Percentiles rank a stretch among this genome's conserved stretches.
Evolutionary conservation across 2,888 invertebrate genomes (phyloP).

Genomic region (Lasioglossum leucozonium): DNA sequence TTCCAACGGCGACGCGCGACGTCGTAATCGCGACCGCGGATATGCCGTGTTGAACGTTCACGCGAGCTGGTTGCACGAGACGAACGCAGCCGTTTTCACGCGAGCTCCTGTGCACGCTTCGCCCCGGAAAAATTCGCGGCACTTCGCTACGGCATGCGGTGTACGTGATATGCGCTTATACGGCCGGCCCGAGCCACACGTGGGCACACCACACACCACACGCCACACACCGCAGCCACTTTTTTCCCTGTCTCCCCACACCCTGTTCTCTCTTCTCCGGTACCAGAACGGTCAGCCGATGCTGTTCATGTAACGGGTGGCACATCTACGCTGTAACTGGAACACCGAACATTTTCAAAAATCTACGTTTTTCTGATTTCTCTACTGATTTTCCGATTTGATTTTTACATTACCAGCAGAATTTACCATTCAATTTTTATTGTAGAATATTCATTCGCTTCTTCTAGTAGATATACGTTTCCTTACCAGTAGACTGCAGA

Average conservation of each 20-base stretch:
- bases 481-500: no score
- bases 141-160: constrained; percentile 57
- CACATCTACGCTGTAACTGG: neutral
- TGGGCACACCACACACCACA: constrained; percentile 63
- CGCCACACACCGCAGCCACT: constrained; percentile 54
- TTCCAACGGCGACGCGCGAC: neutral
- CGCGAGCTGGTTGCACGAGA: constrained; percentile 1
- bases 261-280: constrained; percentile 61
- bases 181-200: constrained; percentile 67
- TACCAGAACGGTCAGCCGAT: constrained; percentile 49
- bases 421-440: no score
- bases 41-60: constrained; percentile 34
- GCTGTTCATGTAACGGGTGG: constrained; percentile 68
- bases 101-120: constrained; percentile 43
- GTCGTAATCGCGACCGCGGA: constrained; percentile 44
- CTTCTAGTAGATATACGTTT: no score
- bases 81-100: constrained; percentile 43
- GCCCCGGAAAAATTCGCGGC: constrained; percentile 52
- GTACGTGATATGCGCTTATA: constrained; percentile 74
- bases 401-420: no score
- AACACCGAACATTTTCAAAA: neutral
- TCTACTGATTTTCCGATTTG: neutral
- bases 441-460: no score
- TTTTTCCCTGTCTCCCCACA: constrained; percentile 63
- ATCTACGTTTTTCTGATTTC: neutral